Evolutionary conservation across 2,113 vertebrate species (phyloP).

Genomic region (Elephantulus edwardii): DNA sequence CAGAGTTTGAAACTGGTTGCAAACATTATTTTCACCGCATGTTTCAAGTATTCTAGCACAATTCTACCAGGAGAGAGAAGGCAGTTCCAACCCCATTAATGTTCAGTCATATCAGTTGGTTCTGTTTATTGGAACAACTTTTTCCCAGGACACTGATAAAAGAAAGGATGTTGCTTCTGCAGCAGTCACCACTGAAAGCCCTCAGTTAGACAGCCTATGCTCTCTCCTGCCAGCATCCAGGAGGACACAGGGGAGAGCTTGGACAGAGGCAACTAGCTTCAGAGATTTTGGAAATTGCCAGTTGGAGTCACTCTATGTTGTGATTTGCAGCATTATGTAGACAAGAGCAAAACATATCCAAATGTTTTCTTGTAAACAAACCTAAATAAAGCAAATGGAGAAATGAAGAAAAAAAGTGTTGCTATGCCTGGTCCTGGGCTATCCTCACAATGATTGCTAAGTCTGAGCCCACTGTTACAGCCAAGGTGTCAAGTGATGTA

Average conservation of each 20-base stretch:
- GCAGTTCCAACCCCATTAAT: too few relatives aligned
- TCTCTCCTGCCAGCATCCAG: neutral
- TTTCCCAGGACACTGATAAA: neutral
- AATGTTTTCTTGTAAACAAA: neutral
- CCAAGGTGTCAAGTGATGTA: too few relatives aligned
- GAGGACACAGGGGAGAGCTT: rapidly evolving
- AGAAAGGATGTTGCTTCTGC: neutral
- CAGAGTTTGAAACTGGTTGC: neutral
- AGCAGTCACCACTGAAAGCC: neutral
- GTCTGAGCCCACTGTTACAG: too few relatives aligned
- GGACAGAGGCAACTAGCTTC: neutral
- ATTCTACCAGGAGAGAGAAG: neutral
- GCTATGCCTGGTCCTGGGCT: too few relatives aligned
- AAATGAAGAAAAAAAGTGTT: neutral
- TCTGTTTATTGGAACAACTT: neutral
- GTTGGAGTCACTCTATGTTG: neutral
- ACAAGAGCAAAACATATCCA: neutral
- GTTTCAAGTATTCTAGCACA: neutral
- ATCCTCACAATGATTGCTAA: too few relatives aligned
- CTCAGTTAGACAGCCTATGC: neutral
- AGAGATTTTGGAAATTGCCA: neutral
- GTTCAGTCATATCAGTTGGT: neutral
- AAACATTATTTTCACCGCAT: neutral
- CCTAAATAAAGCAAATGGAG: neutral
- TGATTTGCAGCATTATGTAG: neutral